phyloP scores from a whole-genome alignment of 2,888 invertebrate species.

The Phalera bucephala region DNA sequence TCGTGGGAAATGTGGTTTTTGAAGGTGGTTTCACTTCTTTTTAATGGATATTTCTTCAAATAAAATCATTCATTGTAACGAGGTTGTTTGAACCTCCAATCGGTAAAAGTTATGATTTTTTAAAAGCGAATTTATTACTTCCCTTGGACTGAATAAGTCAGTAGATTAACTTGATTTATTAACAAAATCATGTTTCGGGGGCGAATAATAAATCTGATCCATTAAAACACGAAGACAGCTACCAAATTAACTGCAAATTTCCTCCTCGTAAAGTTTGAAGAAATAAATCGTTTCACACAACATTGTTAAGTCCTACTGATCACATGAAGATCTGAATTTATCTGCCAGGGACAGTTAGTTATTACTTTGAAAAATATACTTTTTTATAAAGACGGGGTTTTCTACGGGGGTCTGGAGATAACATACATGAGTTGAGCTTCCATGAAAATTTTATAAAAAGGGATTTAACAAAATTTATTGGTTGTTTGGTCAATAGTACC shows the following conservation, averaged over 20 bases:
- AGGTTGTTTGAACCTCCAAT: background rate
- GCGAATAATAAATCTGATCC: slow-evolving; percentile 38
- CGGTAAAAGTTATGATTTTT: too few relatives aligned
- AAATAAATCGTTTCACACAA: slow-evolving; percentile 43
- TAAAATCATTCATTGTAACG: too few relatives aligned
- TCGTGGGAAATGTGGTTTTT: too few relatives aligned
- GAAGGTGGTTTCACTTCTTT: too few relatives aligned
- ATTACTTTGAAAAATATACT: slow-evolving; percentile 9
- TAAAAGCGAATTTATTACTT: slow-evolving; percentile 7
- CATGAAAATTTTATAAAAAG: too few relatives aligned
- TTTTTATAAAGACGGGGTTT: too few relatives aligned
- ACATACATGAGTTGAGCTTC: too few relatives aligned
- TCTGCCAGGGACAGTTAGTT: slow-evolving; percentile 20
- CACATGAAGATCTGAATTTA: slow-evolving; percentile 31
- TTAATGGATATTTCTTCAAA: too few relatives aligned
- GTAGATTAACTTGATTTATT: slow-evolving; percentile 32
- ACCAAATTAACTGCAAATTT: slow-evolving; percentile 37
- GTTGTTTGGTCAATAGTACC: too few relatives aligned
- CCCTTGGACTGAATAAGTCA: slow-evolving; percentile 10
- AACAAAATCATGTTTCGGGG: slow-evolving; percentile 30
- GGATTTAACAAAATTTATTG: too few relatives aligned
- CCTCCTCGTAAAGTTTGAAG: slow-evolving; percentile 38
- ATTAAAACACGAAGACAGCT: slow-evolving; percentile 41
- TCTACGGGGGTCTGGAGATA: too few relatives aligned
- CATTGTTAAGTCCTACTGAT: slow-evolving; percentile 39